Base-by-base conservation (phyloP, 2,888 invertebrate genomes). In the Andricus curvator region DNA sequence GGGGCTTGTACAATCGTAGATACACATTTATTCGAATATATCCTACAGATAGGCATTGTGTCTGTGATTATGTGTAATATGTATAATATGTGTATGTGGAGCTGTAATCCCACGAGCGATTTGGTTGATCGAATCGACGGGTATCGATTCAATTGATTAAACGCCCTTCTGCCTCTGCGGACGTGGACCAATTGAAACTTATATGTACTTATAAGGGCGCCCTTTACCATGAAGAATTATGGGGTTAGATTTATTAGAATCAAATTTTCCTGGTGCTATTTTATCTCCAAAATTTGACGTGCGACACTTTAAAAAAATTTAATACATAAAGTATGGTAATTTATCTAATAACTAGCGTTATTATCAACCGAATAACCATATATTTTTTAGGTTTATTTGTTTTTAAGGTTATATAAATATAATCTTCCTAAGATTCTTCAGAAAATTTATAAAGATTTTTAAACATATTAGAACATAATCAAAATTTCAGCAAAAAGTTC, bases 141-240 rank as follows among this genome's bases (percentile, higher is more conserved):
- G 83, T 83, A 88, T 89, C 87, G 87, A 87, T 88, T 82, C 85
- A 84, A 90, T 89, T 90, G 90, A 90, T 90, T 90, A 89, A 89
- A 89, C 88, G 88, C 81, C 81, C 80, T 83, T 81, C 81, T 79
- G 81, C 83, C 80, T 83, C 82, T 51, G 82, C 84, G 81, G 83
- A 51, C 80, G 33, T 37, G 81, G 74, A 51, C 68, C 85, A 85
- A 88, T 88, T 88, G 87, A 84, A 86, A 88, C 83, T 88, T 84
- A 84, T 82, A 86, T 84, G 65, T 79, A 79, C 64, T 81, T 44
- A 70, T 29, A 68, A 68, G 68, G 67, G 44, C 4, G 44, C 37
- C 56, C 33, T 74, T 37, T 56, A 37, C 37, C 29, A 20, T 74
- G 56, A 56, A 74, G 56, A 56, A 56, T 74, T 56, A n/a, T 29